phyloP scores from a whole-genome alignment of 2,888 invertebrate species.

The Embidobia sp. region DNA sequence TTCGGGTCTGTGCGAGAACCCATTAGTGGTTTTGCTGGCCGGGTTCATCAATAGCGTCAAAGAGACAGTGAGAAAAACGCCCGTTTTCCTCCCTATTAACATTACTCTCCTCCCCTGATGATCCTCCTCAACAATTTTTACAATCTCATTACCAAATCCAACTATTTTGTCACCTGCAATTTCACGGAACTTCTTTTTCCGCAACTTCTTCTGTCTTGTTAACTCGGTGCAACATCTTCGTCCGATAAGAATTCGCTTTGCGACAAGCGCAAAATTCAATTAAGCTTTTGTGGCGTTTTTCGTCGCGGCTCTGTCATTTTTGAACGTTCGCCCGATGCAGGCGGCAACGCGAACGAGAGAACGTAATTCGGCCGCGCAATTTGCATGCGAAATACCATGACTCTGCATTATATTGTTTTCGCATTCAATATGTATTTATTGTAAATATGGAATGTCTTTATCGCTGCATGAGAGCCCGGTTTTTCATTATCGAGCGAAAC shows the following conservation, averaged over 20 bases:
- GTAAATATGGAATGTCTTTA: no score
- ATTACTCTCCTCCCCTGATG: slow-evolving; percentile 48
- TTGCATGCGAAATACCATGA: no score
- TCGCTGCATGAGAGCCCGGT: no score
- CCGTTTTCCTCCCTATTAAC: slow-evolving; percentile 38
- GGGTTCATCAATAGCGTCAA: slow-evolving; percentile 62
- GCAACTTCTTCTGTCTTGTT: no score
- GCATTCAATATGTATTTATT: no score
- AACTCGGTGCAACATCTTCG: no score
- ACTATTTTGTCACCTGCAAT: no score
- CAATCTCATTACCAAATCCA: neutral
- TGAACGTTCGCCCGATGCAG: neutral
- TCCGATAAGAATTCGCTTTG: neutral
- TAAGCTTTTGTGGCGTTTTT: neutral
- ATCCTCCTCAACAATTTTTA: neutral
- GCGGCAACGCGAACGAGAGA: no score
- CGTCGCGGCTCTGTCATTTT: neutral
- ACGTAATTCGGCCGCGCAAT: no score
- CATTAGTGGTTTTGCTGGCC: slow-evolving; percentile 62
- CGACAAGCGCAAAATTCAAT: neutral
- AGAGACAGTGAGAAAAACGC: slow-evolving; percentile 33
- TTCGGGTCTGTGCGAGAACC: slow-evolving; percentile 57
- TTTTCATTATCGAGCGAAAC: no score
- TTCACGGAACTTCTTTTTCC: no score
- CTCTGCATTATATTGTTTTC: no score